Base-by-base conservation (phyloP, 2,113 vertebrate genomes). In the Protobothrops mucrosquamatus region DNA sequence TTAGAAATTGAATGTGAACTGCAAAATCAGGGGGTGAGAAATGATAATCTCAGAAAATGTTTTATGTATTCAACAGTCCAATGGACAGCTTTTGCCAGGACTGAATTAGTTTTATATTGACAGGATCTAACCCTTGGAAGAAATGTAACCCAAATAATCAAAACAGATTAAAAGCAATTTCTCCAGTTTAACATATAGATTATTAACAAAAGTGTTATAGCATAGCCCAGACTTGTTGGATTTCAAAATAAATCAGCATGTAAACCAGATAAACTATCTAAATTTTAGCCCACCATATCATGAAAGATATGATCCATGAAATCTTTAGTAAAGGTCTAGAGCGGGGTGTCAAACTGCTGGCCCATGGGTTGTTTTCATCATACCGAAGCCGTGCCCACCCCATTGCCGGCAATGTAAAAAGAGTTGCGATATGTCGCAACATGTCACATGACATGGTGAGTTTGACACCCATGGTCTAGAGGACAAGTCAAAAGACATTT, bases 361-460 rank as follows among this genome's bases (percentile, higher is more conserved):
- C 8, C 48, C 8, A 0, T 8, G 8, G 48, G 48, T 8, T 8
- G 1, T 9, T 51, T 51, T 51, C 48, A 51, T 51, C 48, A 51
- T 51, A 51, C 48, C 8, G 48, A 51, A 51, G 48, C 48, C 48
- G 1, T 0, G 8, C 48, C 48, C 48, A 51, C 48, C 48, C 48
- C 48, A 51, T 51, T 51, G 48, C 8, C 8, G 1, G 48, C 48
- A 51, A 51, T 51, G 48, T 8, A 51, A 9, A 51, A 51, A 51
- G 48, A 51, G 48, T 51, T 51, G 48, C 8, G 1, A 51, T 51
- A 51, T 0, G 8, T 51, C 48, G 8, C 48, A 1, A 51, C 8
- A 51, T 0, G 0, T 51, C 48, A 51, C 8, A 1, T 51, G 48
- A 51, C 0, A 8, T 51, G 48, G 48, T 1, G 1, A 51, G 48